Evolutionary conservation across 2,888 invertebrate species (phyloP).

Genomic region (Oeneis ivallda): DNA sequence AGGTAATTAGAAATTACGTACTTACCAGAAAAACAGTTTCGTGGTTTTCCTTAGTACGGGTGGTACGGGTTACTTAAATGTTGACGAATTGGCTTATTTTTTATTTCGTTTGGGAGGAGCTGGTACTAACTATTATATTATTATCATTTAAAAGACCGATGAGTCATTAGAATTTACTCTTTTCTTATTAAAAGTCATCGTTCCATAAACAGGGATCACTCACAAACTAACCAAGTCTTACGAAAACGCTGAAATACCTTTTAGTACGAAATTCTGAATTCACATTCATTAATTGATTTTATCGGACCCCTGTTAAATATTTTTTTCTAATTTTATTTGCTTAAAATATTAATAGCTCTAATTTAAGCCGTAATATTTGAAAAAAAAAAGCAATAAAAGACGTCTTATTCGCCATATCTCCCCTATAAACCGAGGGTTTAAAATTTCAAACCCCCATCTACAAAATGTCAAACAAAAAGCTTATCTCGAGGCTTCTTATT

Average conservation of each 20-base stretch:
- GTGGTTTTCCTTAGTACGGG: no score
- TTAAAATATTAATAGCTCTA: not conserved
- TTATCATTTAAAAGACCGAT: not conserved
- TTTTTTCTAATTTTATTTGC: no score
- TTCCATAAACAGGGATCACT: no score
- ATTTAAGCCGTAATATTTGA: not conserved
- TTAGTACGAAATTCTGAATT: no score
- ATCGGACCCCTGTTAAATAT: no score
- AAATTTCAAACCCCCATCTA: conserved; percentile 16
- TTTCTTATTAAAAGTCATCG: no score
- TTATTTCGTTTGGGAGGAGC: not conserved
- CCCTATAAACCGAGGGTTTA: conserved; percentile 12
- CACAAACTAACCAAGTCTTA: no score
- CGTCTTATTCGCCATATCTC: conserved; percentile 6
- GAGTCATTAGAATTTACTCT: not conserved
- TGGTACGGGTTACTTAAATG: not conserved
- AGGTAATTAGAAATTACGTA: not conserved
- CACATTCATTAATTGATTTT: no score
- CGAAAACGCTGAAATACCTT: no score
- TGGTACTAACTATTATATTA: no score
- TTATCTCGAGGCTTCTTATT: conserved; percentile 34
- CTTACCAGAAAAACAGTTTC: not conserved
- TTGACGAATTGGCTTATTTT: not conserved
- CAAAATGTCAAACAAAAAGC: conserved; percentile 28
- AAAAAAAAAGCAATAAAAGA: conserved; percentile 20